phyloP scores from a whole-genome alignment of 1,140 invertebrate genomes.

The Conopomorpha cramerella region DNA sequence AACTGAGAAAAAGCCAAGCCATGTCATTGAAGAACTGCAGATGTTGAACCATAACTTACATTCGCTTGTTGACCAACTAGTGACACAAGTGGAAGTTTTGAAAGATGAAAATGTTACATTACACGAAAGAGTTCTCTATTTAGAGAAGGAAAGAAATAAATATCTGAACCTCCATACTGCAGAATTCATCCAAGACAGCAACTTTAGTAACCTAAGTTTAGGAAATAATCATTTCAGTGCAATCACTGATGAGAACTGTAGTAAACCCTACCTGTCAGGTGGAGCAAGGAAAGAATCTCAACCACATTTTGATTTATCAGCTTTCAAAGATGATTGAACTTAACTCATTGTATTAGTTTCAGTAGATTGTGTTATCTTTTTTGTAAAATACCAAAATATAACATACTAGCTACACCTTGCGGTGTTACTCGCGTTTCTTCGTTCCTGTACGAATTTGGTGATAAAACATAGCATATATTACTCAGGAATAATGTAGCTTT shows the following conservation, averaged over 20 bases:
- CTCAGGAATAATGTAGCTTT: no score
- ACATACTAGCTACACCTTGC: no score
- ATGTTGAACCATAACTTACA: slow-evolving; percentile 63
- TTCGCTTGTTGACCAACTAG: slow-evolving; percentile 60
- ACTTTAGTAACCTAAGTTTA: slow-evolving; percentile 13
- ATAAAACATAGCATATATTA: no score
- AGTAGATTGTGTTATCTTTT: neutral
- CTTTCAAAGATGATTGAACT: slow-evolving; percentile 17
- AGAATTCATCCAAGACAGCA: slow-evolving; percentile 12
- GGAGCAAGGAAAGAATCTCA: slow-evolving; percentile 9
- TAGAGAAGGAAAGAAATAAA: slow-evolving; percentile 53
- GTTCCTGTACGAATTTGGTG: neutral
- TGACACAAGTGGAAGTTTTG: slow-evolving; percentile 64
- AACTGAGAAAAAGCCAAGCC: slow-evolving; percentile 61
- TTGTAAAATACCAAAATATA: neutral
- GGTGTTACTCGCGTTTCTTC: no score
- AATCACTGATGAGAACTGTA: neutral
- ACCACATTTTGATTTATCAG: slow-evolving; percentile 26
- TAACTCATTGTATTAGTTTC: slow-evolving; percentile 4
- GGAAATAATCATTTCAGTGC: slow-evolving; percentile 7
- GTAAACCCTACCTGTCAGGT: neutral
- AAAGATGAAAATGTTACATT: slow-evolving; percentile 63
- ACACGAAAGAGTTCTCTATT: slow-evolving; percentile 49
- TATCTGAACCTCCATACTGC: slow-evolving; percentile 29
- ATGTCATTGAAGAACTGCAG: slow-evolving; percentile 66